A percentile compares a stretch with the other conserved stretches of the same genome.
Conservation (phyloP, 23 tunicate genomes). For the Ciona savignyi region DNA sequence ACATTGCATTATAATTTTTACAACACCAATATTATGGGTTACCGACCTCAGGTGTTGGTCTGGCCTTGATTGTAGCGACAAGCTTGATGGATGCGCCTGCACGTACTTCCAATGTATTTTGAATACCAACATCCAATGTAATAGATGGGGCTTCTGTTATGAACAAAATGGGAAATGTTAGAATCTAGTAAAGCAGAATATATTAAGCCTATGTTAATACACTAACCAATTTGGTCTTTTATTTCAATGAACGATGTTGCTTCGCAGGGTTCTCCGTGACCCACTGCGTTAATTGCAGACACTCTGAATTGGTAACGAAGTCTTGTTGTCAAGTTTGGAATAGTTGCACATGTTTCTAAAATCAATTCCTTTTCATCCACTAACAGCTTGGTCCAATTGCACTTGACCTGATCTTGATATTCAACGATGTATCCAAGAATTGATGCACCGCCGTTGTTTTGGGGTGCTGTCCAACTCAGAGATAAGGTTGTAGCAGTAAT, state of each 20-base stretch:
- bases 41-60: slow-evolving; percentile 74
- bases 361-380: slow-evolving; percentile 15
- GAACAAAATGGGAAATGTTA: neutral
- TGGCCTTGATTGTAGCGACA: slow-evolving; percentile 52
- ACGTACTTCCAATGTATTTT: slow-evolving; percentile 61
- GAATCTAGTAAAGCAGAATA: neutral
- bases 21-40: neutral
- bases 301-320: slow-evolving; percentile 71
- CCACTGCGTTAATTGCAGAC: slow-evolving; percentile 62
- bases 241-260: slow-evolving; percentile 44
- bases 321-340: slow-evolving; percentile 33
- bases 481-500: slow-evolving; percentile 48
- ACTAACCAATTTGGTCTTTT: slow-evolving; percentile 57
- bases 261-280: slow-evolving; percentile 41
- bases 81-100: slow-evolving; percentile 80
- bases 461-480: slow-evolving; percentile 31
- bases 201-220: neutral
- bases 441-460: slow-evolving; percentile 31
- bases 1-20: neutral
- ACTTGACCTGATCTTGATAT: slow-evolving; percentile 40
- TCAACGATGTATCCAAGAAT: slow-evolving; percentile 70
- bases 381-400: slow-evolving; percentile 9
- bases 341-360: neutral
- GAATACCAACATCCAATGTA: slow-evolving; percentile 74
- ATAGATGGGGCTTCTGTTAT: slow-evolving; percentile 61